Base-by-base conservation (phyloP, 2,113 vertebrate genomes). In the Tragelaphus imberbis region DNA sequence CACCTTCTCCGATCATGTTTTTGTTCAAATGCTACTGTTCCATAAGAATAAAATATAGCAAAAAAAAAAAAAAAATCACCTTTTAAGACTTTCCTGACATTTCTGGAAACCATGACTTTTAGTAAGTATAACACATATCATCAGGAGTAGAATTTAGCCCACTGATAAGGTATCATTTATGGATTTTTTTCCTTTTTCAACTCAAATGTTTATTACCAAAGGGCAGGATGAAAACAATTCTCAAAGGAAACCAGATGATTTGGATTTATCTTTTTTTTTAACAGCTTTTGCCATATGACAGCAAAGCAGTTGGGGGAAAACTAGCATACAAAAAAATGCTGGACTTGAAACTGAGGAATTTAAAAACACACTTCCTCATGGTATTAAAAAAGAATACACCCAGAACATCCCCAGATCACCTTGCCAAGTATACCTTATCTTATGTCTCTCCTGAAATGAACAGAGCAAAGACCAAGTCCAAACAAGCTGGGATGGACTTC, bases 161-260 rank as follows among this genome's bases (percentile, higher is more conserved):
- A 94, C 53, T 51, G 5, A 6, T 58, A 61, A 79, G 61, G 30
- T 82, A 87, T 63, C 71, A 40, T 79, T 92, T 81, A 77, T 44
- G 49, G 27, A 79, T 75, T 80, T 56, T 91, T 81, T 82, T 84
- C 55, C 79, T 80, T 79, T 33, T 90, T 65, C 33, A 53, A 53
- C 56, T 93, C 61, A 44, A 81, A 90, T 75, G n/a, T 44, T 59
- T 94, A 77, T 89, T 47, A 68, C 63, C 44, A 33, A 47, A 89
- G 68, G 68, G 47, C 30, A 95, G 84, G 88, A 93, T n/a, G 16
- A 93, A 97, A 95, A 75, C 58, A 82, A 58, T 19, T 86, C 89
- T 82, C 59, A 53, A 61, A 86, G n/a, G 65, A 89, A 97, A 65
- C 12, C 15, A 94, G 44, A 58, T 84, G 19, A 77, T 65, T 79